These are phyloP conservation scores for Dioctria rufipes DNA, from an alignment of 2,888 invertebrate genomes.

Conservation along the genomic window DNA sequence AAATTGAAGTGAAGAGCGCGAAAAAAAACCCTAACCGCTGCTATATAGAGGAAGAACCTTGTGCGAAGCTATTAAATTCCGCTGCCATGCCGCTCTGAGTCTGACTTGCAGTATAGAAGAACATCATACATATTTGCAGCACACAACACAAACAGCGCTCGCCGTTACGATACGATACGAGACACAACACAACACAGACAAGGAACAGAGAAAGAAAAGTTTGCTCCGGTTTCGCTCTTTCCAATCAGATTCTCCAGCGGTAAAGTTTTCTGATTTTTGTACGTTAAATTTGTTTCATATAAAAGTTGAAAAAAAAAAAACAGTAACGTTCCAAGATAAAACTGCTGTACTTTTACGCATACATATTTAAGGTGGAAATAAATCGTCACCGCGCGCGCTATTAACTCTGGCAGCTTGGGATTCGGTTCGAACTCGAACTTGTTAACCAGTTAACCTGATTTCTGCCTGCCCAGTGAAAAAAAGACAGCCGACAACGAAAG, in stretches of 20 bases:
- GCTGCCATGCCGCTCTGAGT: constrained; percentile 1
- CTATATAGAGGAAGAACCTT: constrained; percentile 67
- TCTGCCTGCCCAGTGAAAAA: constrained; percentile 10
- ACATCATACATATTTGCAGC: not conserved
- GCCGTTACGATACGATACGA: not conserved
- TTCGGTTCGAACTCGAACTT: not conserved
- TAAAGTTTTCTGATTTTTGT: not conserved
- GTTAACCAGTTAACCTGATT: constrained; percentile 52
- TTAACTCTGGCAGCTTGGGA: constrained; percentile 16
- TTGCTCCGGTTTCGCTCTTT: constrained; percentile 23
- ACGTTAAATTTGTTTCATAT: constrained; percentile 22
- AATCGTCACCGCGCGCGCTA: not conserved
- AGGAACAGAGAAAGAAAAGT: not conserved
- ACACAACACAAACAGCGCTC: not conserved
- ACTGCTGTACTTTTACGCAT: constrained; percentile 4
- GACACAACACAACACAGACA: not conserved
- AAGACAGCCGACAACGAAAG: constrained; percentile 1
- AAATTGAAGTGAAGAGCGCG: not conserved
- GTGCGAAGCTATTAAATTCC: constrained; percentile 65
- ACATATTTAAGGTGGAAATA: constrained; percentile 21
- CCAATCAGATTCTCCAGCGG: not conserved
- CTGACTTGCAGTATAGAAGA: constrained; percentile 22
- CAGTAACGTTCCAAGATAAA: constrained; percentile 19
- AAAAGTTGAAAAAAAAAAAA: not conserved
- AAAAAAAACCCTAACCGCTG: not conserved